phyloP scores from a whole-genome alignment of 2,113 vertebrate species.

The Centrocercus urophasianus region DNA sequence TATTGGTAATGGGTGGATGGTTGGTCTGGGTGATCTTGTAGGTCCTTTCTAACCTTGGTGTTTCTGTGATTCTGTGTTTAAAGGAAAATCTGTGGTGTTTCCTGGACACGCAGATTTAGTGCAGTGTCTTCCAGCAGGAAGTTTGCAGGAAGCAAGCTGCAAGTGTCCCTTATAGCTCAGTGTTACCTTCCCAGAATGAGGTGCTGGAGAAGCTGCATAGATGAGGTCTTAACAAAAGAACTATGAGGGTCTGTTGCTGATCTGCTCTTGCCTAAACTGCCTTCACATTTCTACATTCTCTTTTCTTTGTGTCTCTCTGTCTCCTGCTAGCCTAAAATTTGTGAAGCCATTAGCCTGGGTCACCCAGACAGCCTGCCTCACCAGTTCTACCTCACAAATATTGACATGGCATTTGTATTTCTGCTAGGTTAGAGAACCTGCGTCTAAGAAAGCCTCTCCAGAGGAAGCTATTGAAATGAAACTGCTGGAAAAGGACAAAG shows the following conservation, averaged over 20 bases:
- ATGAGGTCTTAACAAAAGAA: not conserved
- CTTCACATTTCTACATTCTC: not conserved
- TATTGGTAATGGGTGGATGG: too few species aligned
- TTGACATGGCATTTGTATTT: not conserved
- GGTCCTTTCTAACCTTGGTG: too few species aligned
- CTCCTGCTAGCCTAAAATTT: accelerated
- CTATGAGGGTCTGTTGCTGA: not conserved
- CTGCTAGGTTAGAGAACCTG: slow-evolving; percentile 74
- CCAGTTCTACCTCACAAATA: accelerated
- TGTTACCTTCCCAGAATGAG: not conserved
- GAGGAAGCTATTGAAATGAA: slow-evolving; percentile 75
- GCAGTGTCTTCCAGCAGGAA: not conserved
- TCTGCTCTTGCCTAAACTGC: not conserved
- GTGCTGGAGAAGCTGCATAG: not conserved
- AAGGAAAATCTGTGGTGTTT: not conserved
- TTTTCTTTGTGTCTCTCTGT: not conserved
- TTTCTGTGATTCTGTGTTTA: not conserved
- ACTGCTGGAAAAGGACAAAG: slow-evolving; percentile 76
- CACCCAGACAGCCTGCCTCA: not conserved
- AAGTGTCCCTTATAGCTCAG: accelerated
- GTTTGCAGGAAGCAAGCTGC: not conserved
- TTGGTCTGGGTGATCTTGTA: too few species aligned
- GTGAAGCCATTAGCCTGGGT: accelerated
- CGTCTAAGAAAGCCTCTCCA: slow-evolving; percentile 75
- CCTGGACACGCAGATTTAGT: not conserved